These are phyloP conservation scores for Cromileptes altivelis DNA, from an alignment of 2,113 vertebrate genomes.

Conservation along the genomic window DNA sequence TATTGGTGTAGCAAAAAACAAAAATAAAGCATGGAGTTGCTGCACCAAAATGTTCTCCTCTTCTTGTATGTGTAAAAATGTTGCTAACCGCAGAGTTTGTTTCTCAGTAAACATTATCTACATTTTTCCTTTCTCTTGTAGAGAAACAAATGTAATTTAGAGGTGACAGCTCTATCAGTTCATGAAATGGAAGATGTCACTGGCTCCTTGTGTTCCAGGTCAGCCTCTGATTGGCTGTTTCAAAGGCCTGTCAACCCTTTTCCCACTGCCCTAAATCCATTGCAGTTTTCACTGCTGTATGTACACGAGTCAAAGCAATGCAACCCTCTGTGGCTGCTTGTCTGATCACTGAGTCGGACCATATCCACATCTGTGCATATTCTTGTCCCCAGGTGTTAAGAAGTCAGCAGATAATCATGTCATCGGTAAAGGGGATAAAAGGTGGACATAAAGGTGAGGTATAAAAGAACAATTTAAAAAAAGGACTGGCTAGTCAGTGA, in stretches of 20 bases:
- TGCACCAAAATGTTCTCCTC: neutral
- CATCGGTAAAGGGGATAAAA: slow-evolving; percentile 3
- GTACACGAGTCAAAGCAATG: slow-evolving; percentile 57
- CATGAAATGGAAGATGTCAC: slow-evolving; percentile 28
- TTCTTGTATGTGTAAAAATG: neutral
- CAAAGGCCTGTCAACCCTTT: slow-evolving; percentile 47
- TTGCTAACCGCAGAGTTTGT: neutral
- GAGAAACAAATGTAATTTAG: slow-evolving; percentile 16
- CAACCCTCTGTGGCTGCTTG: slow-evolving; percentile 34
- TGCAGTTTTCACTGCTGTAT: slow-evolving; percentile 46
- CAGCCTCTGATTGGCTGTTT: slow-evolving; percentile 67
- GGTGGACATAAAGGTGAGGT: slow-evolving; percentile 37
- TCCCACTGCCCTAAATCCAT: slow-evolving; percentile 74
- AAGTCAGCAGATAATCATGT: slow-evolving; percentile 58
- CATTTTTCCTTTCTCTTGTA: slow-evolving; percentile 1
- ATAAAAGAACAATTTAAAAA: slow-evolving; percentile 47
- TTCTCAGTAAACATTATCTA: slow-evolving; percentile 3
- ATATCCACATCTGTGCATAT: slow-evolving; percentile 52
- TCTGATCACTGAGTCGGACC: slow-evolving; percentile 27
- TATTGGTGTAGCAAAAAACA: neutral
- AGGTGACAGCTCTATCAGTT: neutral
- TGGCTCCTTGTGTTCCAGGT: slow-evolving; percentile 1
- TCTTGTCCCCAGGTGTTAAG: slow-evolving; percentile 60
- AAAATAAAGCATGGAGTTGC: neutral
- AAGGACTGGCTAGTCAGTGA: slow-evolving; percentile 50